Evolutionary conservation across 2,888 invertebrate genomes (phyloP), one percentile per base, ranked within the genome.

Genomic region (Dorcus parallelipipedus): DNA sequence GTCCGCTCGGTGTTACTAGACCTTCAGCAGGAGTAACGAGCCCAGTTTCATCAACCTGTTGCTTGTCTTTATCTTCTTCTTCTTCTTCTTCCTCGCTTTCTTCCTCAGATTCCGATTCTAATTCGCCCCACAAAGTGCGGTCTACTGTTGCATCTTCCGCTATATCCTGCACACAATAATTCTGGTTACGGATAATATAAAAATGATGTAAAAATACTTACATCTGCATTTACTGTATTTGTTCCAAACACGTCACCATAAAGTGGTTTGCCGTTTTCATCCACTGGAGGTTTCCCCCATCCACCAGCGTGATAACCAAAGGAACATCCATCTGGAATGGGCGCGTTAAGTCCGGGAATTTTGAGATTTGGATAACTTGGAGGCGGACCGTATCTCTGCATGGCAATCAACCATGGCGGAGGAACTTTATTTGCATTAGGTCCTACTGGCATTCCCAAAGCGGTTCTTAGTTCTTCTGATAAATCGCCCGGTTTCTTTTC

Each of bases 271-370:
- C 99, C 99, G 62, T 89, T 90, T 79, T 98, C 98, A 79, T 99
- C 99, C 0, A 99, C 99, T 0, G 99, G 99, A 9, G 99, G 99
- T 77, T 99, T 99, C 60, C 99, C 98, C 98, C 98, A 99, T 26
- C 98, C 98, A 41, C 97, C 99, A 0, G 98, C 97, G 80, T 99
- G 98, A 79, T 99, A 99, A 14, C 99, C 99, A 78, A 99, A 99
- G 0, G 96, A 92, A 73, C 97, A 98, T 2, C 90, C 89, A 61
- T 97, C 98, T 0, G 99, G 99, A 69, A 99, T 99, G 0, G 98
- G 97, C 2, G 97, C 97, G 81, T 98, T 99, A 4, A 99, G 81
- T 0, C 98, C 98, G 0, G 97, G 94, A 72, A 99, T 95, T 81
- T 97, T 98, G 26, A 99, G 82, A 81, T 97, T 97, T 0, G 99